Conservation (phyloP, 2,888 invertebrate genomes). For the Sicus ferrugineus region DNA sequence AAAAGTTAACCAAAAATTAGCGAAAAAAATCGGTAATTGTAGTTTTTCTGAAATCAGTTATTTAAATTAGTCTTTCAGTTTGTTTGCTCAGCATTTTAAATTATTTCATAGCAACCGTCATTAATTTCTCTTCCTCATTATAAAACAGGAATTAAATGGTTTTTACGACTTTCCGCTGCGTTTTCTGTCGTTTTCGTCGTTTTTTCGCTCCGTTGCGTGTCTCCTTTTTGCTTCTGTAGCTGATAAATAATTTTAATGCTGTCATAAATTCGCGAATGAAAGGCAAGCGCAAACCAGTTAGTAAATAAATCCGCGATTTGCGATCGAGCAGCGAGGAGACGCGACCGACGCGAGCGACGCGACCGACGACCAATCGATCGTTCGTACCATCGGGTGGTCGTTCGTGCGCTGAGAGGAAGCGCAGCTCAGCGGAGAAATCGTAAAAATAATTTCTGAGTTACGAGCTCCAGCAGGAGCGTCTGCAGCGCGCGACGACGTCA, state of each 20-base stretch:
- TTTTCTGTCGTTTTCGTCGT: not conserved
- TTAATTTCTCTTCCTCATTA: not conserved
- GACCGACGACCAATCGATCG: not conserved
- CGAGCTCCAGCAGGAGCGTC: too few relatives aligned
- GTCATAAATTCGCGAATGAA: not conserved
- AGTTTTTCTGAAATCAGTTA: not conserved
- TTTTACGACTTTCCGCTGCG: not conserved
- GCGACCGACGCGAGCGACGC: too few relatives aligned
- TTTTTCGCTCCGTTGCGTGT: not conserved
- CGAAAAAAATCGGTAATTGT: not conserved
- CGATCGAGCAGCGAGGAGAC: conserved; percentile 1
- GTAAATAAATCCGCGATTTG: conserved; percentile 21
- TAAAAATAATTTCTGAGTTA: not conserved
- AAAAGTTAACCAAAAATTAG: not conserved
- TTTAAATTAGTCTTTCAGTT: not conserved
- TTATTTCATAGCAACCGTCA: not conserved
- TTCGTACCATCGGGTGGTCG: not conserved
- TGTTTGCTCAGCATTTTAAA: not conserved
- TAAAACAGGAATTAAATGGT: not conserved
- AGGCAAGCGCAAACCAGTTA: conserved; percentile 13
- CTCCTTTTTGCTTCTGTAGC: not conserved
- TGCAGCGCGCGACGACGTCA: too few relatives aligned
- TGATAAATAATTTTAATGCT: not conserved
- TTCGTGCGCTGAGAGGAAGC: not conserved
- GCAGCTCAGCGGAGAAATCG: not conserved